phyloP scores from a whole-genome alignment of 2,888 invertebrate genomes.

The Leptinotarsa peninsularis region DNA sequence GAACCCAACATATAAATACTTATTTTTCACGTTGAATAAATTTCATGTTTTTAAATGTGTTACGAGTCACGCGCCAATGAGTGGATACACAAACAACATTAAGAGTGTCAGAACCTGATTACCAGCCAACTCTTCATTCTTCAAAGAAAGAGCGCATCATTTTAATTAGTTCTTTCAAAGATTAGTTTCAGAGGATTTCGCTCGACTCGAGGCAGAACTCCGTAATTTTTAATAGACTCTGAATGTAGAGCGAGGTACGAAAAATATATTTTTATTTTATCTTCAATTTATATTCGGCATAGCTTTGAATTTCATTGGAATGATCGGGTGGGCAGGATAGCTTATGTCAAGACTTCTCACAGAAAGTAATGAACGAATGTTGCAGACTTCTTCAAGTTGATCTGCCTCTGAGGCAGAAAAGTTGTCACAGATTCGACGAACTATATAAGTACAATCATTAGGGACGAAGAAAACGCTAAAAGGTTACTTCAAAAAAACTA shows the following conservation, averaged over 20 bases:
- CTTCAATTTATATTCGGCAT: not conserved
- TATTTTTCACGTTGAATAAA: conserved; percentile 4
- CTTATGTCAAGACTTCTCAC: too few species aligned
- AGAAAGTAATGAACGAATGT: too few species aligned
- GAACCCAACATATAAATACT: not conserved
- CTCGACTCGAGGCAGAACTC: not conserved
- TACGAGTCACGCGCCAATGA: conserved; percentile 2
- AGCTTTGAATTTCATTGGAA: not conserved
- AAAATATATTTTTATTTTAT: not conserved
- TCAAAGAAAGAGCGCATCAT: conserved; percentile 19
- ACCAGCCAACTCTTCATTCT: not conserved
- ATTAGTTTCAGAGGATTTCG: not conserved
- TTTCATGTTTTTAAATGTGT: conserved; percentile 3
- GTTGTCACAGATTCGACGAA: too few species aligned
- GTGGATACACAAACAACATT: conserved; percentile 12
- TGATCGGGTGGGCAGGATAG: too few species aligned
- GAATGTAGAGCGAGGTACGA: not conserved
- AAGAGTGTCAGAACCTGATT: conserved; percentile 8
- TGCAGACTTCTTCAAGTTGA: too few species aligned
- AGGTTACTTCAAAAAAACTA: too few species aligned
- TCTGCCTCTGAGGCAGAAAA: too few species aligned
- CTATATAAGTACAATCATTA: too few species aligned
- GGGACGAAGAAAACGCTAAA: too few species aligned
- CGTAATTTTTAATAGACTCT: not conserved
- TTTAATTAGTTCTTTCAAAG: conserved; percentile 13